Evolutionary conservation across 1,140 invertebrate species (phyloP).

Genomic region (Trichonephila clavata): DNA sequence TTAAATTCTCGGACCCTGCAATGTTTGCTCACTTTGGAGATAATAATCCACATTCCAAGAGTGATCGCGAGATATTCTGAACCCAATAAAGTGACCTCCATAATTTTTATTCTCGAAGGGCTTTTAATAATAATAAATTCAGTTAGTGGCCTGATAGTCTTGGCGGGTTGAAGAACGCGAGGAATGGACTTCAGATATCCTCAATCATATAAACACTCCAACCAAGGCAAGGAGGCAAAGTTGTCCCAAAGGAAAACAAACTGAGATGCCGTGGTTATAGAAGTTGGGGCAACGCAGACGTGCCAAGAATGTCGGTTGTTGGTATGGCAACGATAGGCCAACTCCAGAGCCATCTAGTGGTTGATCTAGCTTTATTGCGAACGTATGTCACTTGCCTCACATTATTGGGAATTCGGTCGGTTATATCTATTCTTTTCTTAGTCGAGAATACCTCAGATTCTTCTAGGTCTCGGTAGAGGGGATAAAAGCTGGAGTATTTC

Average conservation of each 20-base stretch:
- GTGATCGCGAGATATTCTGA: conserved; percentile 8
- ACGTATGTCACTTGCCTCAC: conserved; percentile 73
- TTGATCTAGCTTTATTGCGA: conserved; percentile 73
- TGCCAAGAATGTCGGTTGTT: conserved; percentile 73
- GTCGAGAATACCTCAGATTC: conserved; percentile 61
- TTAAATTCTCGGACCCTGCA: conserved; percentile 62
- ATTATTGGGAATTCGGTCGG: conserved; percentile 62
- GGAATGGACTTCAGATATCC: conserved; percentile 58
- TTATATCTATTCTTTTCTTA: conserved; percentile 72
- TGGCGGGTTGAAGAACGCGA: conserved; percentile 33
- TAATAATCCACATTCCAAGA: conserved; percentile 70
- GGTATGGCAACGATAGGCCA: conserved; percentile 71
- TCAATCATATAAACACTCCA: conserved; percentile 69
- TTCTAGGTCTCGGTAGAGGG: neutral
- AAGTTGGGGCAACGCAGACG: conserved; percentile 46
- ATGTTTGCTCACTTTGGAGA: conserved; percentile 59
- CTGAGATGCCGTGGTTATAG: conserved; percentile 35
- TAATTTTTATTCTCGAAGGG: conserved; percentile 69
- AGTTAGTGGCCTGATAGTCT: conserved; percentile 59
- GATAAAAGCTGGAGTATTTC: conserved; percentile 1
- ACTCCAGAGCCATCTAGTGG: conserved; percentile 60
- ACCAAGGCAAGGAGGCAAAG: conserved; percentile 69
- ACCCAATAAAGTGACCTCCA: conserved; percentile 53
- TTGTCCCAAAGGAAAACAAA: conserved; percentile 74
- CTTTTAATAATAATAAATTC: conserved; percentile 75